A percentile compares a stretch with the other conserved stretches of the same genome.
These are phyloP conservation scores for Conistra vaccinii DNA, from an alignment of 2,888 invertebrate species.

Conservation along the genomic window DNA sequence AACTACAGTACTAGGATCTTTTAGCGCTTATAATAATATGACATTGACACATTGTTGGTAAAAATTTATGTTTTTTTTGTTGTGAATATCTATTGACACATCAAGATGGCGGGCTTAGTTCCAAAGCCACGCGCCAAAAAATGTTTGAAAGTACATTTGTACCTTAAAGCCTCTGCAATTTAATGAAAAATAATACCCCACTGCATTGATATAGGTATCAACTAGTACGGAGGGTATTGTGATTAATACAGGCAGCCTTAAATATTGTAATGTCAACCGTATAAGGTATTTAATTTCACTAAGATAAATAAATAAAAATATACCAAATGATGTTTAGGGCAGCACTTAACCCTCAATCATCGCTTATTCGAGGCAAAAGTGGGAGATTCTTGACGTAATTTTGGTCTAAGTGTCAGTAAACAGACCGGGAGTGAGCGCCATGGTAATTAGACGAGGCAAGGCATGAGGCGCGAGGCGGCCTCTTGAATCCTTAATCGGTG, in stretches of 20 bases:
- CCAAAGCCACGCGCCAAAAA: background rate
- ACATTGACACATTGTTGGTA: background rate
- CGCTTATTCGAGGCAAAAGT: slow-evolving; percentile 51
- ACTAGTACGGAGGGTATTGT: no score
- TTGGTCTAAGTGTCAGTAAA: slow-evolving; percentile 79
- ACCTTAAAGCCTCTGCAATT: no score
- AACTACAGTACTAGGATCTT: background rate
- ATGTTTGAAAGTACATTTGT: background rate
- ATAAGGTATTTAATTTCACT: no score
- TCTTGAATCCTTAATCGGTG: slow-evolving; percentile 85
- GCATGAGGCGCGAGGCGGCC: slow-evolving; percentile 66
- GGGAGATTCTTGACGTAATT: slow-evolving; percentile 75
- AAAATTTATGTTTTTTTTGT: no score
- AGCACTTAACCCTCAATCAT: slow-evolving; percentile 40
- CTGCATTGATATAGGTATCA: no score
- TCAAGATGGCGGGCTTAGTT: background rate
- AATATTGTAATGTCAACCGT: no score
- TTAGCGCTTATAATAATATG: no score
- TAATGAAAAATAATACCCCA: no score
- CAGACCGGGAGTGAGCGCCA: slow-evolving; percentile 78
- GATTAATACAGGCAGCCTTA: no score
- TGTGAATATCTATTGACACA: background rate
- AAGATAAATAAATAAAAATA: no score
- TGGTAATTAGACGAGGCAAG: slow-evolving; percentile 82
- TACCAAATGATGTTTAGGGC: background rate